Percentiles rank a stretch among this genome's conserved stretches.
phyloP scores from a whole-genome alignment of 2,113 vertebrate species.

The Oreocharis arfaki region DNA sequence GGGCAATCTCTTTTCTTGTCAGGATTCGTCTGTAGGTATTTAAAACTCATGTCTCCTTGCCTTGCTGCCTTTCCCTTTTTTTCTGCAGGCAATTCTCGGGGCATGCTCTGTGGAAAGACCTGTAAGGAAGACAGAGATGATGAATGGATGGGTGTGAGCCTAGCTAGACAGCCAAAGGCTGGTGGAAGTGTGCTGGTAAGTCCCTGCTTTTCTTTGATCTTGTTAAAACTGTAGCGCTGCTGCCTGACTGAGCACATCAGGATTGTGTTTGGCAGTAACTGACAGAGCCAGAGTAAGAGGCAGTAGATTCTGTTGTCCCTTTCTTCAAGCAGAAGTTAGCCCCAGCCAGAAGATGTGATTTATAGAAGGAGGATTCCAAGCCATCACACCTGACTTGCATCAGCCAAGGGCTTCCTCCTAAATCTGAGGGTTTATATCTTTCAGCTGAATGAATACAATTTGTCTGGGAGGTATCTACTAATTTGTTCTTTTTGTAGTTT shows the following conservation, averaged over 20 bases:
- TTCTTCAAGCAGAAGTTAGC: background rate
- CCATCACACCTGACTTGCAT: background rate
- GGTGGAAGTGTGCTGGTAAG: constrained; percentile 90
- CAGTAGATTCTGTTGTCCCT: background rate
- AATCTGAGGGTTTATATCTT: background rate
- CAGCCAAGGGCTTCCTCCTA: constrained; percentile 14
- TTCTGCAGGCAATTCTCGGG: constrained; percentile 81
- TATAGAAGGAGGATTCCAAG: constrained; percentile 33
- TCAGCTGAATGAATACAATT: background rate
- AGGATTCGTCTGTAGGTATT: background rate
- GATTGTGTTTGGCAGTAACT: background rate
- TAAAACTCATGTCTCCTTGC: background rate
- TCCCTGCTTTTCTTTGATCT: background rate
- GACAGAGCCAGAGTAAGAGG: background rate
- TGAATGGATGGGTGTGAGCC: constrained; percentile 98
- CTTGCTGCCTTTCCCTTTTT: background rate
- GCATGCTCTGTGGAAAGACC: constrained; percentile 89
- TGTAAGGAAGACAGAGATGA: constrained; percentile 90
- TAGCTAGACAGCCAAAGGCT: constrained; percentile 86
- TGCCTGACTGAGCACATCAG: background rate
- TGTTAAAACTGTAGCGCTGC: background rate
- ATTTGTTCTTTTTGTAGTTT: background rate
- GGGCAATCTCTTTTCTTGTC: background rate
- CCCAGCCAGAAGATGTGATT: background rate
- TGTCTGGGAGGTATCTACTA: background rate